Evolutionary conservation across 2,113 vertebrate species (phyloP).

Genomic region (Polypterus bichir): DNA sequence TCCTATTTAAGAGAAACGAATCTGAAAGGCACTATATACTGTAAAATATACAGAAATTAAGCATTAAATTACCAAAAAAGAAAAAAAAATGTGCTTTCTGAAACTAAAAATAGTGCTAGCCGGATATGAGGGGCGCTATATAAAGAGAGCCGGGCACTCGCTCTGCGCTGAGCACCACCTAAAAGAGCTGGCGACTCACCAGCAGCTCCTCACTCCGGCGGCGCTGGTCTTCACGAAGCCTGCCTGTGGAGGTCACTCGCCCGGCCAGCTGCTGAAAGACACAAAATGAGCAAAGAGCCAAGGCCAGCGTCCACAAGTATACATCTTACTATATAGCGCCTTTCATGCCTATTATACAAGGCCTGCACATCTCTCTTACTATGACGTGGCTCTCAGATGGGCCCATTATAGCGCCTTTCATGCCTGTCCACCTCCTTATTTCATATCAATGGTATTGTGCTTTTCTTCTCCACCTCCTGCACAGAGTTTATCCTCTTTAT

Average conservation of each 20-base stretch:
- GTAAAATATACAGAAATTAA: too few species aligned
- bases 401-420: background rate
- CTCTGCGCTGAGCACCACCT: too few species aligned
- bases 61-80: too few species aligned
- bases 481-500: background rate
- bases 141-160: too few species aligned
- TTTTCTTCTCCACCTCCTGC: background rate
- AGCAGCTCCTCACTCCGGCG: too few species aligned
- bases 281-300: background rate
- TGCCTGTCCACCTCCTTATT: background rate
- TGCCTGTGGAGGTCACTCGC: background rate
- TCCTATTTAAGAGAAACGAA: too few species aligned
- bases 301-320: background rate
- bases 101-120: too few species aligned
- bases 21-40: too few species aligned
- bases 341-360: background rate
- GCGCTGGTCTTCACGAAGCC: too few species aligned
- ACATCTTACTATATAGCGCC: background rate
- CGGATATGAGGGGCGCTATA: too few species aligned
- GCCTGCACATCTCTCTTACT: background rate
- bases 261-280: background rate
- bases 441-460: background rate
- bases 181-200: too few species aligned
- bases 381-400: background rate
- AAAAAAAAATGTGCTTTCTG: too few species aligned